Evolutionary conservation across 1,140 invertebrate species (phyloP).

Genomic region (Drosophila micromelanica): DNA sequence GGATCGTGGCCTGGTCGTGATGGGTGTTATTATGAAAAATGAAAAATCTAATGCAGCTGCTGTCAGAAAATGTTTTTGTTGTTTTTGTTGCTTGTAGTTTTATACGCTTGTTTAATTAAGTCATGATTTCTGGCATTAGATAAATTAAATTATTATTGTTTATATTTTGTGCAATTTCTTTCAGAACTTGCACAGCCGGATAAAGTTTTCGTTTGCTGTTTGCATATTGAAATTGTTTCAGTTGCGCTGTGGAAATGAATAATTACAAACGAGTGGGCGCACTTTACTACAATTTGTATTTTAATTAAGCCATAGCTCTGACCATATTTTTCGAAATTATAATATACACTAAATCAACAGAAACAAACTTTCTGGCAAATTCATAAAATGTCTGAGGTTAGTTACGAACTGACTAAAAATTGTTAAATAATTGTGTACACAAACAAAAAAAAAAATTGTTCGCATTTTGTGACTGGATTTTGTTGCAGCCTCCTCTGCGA

Average conservation of each 20-base stretch:
- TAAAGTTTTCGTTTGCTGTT: conserved; percentile 21
- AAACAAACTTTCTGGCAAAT: conserved; percentile 25
- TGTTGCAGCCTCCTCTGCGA: not conserved
- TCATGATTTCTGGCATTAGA: conserved; percentile 62
- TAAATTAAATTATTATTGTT: conserved; percentile 64
- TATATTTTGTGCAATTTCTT: conserved; percentile 27
- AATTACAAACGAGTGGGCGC: conserved; percentile 15
- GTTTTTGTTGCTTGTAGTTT: conserved; percentile 34
- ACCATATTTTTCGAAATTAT: not conserved
- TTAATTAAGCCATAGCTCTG: conserved; percentile 40
- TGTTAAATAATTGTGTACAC: not conserved
- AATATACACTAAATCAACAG: conserved; percentile 33
- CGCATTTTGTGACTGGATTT: not conserved
- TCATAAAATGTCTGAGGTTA: conserved; percentile 4
- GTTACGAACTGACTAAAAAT: conserved; percentile 2
- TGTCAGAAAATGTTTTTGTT: conserved; percentile 30
- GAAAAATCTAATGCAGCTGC: conserved; percentile 54
- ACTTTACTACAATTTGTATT: conserved; percentile 39
- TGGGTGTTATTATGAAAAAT: conserved; percentile 37
- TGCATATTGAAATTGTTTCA: conserved; percentile 25
- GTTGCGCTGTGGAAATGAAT: conserved; percentile 28
- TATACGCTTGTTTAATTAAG: conserved; percentile 55
- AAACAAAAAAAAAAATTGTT: conserved; percentile 3
- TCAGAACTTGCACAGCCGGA: conserved; percentile 19
- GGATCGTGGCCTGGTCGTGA: not conserved